Conservation (phyloP, 1,140 invertebrate genomes). For the Megalopta genalis region DNA sequence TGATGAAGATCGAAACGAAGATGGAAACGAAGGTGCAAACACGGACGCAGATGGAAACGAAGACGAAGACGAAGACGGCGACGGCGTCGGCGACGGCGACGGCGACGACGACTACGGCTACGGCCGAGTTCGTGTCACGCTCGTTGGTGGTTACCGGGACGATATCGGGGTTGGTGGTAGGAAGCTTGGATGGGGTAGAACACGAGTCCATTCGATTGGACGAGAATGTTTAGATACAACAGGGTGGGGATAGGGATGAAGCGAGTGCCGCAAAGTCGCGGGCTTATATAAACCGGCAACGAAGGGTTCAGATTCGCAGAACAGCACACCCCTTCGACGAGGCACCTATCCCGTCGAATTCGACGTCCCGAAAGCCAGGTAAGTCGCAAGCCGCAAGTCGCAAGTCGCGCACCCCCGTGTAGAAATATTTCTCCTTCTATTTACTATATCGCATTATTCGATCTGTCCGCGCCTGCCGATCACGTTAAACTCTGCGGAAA, state of each 20-base stretch:
- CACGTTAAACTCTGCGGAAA: too few species aligned
- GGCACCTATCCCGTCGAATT: slow-evolving; percentile 21
- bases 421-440: too few species aligned
- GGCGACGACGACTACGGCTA: background rate
- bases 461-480: too few species aligned
- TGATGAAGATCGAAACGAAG: too few species aligned
- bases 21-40: too few species aligned
- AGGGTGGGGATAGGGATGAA: slow-evolving; percentile 52
- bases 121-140: slow-evolving; percentile 29
- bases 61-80: background rate
- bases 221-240: slow-evolving; percentile 50
- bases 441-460: too few species aligned
- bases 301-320: slow-evolving; percentile 57
- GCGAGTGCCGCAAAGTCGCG: slow-evolving; percentile 55
- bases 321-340: slow-evolving; percentile 35
- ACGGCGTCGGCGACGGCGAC: background rate
- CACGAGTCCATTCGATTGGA: slow-evolving; percentile 57
- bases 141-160: slow-evolving; percentile 32
- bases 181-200: slow-evolving; percentile 49
- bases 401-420: too few species aligned
- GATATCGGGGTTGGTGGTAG: slow-evolving; percentile 17
- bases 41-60: too few species aligned
- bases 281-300: slow-evolving; percentile 69
- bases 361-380: background rate
- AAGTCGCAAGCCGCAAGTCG: background rate